phyloP scores from a whole-genome alignment of 2,888 invertebrate genomes.

The Cynaeus angustus region DNA sequence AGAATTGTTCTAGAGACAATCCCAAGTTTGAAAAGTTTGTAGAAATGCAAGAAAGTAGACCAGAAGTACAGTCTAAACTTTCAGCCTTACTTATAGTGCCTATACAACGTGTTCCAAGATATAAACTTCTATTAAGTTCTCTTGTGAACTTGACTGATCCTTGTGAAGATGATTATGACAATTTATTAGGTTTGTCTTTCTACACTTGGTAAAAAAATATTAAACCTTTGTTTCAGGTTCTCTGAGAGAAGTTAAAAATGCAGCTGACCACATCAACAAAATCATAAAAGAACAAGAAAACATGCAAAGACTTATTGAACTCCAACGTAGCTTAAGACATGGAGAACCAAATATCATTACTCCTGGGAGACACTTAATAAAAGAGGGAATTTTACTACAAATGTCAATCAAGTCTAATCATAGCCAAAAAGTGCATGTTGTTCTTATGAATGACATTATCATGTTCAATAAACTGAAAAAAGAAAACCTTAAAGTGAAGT shows the following conservation, averaged over 20 bases:
- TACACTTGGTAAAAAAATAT: too few relatives aligned
- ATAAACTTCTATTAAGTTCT: conserved; percentile 82
- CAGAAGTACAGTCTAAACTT: conserved; percentile 81
- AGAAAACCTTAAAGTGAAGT: conserved; percentile 73
- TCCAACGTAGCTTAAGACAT: conserved; percentile 78
- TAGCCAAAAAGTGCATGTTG: conserved; percentile 77
- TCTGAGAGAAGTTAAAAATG: conserved; percentile 78
- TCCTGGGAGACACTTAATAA: conserved; percentile 81
- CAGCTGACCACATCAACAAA: conserved; percentile 83
- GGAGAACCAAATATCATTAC: conserved; percentile 79
- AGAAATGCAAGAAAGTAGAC: conserved; percentile 78
- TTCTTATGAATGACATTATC: conserved; percentile 83
- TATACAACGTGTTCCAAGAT: conserved; percentile 85
- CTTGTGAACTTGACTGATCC: conserved; percentile 70
- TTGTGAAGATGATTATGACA: conserved; percentile 55
- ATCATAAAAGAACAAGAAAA: conserved; percentile 84
- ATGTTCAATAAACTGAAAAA: conserved; percentile 80
- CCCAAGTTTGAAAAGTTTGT: conserved; percentile 75
- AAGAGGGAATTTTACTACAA: conserved; percentile 76
- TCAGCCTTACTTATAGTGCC: conserved; percentile 84
- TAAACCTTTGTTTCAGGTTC: conserved; percentile 76
- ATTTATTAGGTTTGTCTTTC: conserved; percentile 60
- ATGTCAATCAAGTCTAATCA: conserved; percentile 58
- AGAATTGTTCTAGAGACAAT: conserved; percentile 62
- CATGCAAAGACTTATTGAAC: conserved; percentile 78